phyloP scores from a whole-genome alignment of 2,888 invertebrate genomes.

The Drosophila rubida region DNA sequence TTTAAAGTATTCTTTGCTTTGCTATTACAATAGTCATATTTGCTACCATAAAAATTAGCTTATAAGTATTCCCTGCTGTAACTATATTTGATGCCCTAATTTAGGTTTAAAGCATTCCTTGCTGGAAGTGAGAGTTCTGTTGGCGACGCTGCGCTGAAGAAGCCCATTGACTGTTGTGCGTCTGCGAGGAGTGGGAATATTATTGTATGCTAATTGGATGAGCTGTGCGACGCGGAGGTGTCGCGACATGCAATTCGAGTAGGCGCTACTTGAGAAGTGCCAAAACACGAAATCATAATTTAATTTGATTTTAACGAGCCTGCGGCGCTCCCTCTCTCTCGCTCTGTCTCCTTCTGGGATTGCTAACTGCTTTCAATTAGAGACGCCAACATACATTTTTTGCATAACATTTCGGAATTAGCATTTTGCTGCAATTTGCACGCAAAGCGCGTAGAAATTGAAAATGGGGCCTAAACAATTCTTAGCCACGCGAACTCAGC shows the following conservation, averaged over 20 bases:
- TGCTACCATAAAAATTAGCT: too few relatives aligned
- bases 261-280: constrained; percentile 53
- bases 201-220: constrained; percentile 64
- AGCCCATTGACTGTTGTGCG: constrained; percentile 63
- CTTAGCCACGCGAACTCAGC: constrained; percentile 60
- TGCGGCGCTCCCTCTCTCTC: background rate
- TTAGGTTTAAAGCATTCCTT: background rate
- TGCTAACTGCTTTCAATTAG: constrained; percentile 58
- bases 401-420: constrained; percentile 48
- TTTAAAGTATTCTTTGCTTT: background rate
- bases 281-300: constrained; percentile 75
- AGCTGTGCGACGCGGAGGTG: constrained; percentile 29
- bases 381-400: constrained; percentile 55
- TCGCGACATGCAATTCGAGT: constrained; percentile 47
- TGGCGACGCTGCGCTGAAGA: constrained; percentile 24
- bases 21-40: too few relatives aligned
- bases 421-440: constrained; percentile 69
- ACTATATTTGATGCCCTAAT: too few relatives aligned
- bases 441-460: constrained; percentile 58
- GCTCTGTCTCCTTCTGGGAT: background rate
- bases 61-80: too few relatives aligned
- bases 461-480: constrained; percentile 49
- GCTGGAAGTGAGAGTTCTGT: background rate
- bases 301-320: constrained; percentile 65
- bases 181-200: constrained; percentile 62